These are phyloP conservation scores for Vannuccia rotundouncinata DNA, from an alignment of 2,888 invertebrate species.

Conservation along the genomic window DNA sequence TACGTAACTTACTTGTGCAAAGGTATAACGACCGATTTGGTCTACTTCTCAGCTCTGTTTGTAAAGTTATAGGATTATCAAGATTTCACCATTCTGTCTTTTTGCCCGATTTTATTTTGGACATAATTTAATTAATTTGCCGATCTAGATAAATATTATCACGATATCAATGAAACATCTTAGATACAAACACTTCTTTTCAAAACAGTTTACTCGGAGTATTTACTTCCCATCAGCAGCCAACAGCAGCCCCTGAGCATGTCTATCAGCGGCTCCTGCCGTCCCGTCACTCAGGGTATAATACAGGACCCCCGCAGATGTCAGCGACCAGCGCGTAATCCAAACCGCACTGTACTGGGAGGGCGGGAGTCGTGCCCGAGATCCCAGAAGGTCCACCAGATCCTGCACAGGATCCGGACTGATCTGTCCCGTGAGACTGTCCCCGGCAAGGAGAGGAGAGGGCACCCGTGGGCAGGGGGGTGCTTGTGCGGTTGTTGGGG, in stretches of 20 bases:
- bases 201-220: too few relatives aligned
- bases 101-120: too few relatives aligned
- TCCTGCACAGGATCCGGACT: not conserved
- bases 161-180: too few relatives aligned
- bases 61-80: too few relatives aligned
- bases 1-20: too few relatives aligned
- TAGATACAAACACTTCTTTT: too few relatives aligned
- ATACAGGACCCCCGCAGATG: not conserved
- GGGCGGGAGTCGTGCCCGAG: not conserved
- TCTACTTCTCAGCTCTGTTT: too few relatives aligned
- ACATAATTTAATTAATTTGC: too few relatives aligned
- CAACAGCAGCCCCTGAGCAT: not conserved
- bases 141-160: too few relatives aligned
- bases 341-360: not conserved
- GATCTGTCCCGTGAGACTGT: not conserved
- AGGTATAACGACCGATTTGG: too few relatives aligned
- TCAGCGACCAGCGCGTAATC: not conserved
- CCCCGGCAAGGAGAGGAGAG: not conserved
- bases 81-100: too few relatives aligned
- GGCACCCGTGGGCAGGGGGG: not conserved
- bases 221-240: not conserved
- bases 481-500: not conserved
- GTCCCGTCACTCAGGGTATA: not conserved
- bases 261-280: not conserved
- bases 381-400: constrained; percentile 16